Evolutionary conservation across 53 echinoderm and acorn worm species (phyloP).

Genomic region (Echinometra lucunter): DNA sequence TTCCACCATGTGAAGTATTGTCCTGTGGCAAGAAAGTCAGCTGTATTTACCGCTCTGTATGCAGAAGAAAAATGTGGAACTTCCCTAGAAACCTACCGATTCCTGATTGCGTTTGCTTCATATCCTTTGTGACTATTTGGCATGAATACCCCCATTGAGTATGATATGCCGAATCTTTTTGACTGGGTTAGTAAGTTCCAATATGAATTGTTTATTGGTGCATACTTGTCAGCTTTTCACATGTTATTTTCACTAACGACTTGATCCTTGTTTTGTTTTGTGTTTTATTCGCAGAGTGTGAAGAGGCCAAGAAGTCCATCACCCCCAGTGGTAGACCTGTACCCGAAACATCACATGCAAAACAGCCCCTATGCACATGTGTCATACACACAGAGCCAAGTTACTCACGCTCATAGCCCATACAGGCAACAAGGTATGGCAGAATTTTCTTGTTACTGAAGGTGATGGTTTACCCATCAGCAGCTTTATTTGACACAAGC

Average conservation of each 20-base stretch:
- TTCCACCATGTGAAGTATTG: background rate
- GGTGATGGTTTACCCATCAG: too few relatives aligned
- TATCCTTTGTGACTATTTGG: background rate
- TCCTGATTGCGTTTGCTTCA: background rate
- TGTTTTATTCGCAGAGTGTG: slow-evolving; percentile 74
- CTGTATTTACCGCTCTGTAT: background rate
- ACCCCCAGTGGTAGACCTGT: slow-evolving; percentile 95
- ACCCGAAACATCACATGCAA: slow-evolving; percentile 88
- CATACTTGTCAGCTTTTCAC: background rate
- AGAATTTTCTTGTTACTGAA: too few relatives aligned
- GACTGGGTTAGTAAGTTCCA: background rate
- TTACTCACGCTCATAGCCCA: slow-evolving; percentile 76
- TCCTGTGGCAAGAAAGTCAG: background rate
- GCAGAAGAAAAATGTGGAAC: background rate
- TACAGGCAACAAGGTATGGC: slow-evolving; percentile 87
- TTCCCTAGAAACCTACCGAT: background rate
- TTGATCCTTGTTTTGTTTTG: background rate
- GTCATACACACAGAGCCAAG: slow-evolving; percentile 79
- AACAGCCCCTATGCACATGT: slow-evolving; percentile 78
- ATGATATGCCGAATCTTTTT: background rate
- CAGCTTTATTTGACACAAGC: too few relatives aligned
- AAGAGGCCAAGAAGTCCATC: slow-evolving; percentile 95
- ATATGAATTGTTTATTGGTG: background rate
- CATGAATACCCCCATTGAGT: background rate
- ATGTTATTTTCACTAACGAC: background rate